Percentiles rank a stretch among this genome's conserved stretches.
Conservation (phyloP, 23 tunicate species). For the Corella eumyota region DNA sequence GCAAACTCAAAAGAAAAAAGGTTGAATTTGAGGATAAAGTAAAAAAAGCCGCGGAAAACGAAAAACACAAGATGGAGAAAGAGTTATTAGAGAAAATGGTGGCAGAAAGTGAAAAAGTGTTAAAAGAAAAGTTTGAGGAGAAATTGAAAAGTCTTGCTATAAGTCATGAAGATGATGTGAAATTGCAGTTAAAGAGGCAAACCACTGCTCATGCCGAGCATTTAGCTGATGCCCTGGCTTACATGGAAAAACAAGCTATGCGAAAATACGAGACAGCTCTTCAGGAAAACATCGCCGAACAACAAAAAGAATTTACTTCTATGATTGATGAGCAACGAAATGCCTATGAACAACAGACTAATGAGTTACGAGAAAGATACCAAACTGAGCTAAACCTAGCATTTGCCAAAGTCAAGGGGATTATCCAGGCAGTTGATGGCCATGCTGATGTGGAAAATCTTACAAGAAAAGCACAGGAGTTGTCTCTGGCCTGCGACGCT, state of each 20-base stretch:
- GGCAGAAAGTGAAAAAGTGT: conserved; percentile 5
- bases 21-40: conserved; percentile 3
- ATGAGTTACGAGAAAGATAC: too few relatives aligned
- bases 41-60: conserved; percentile 11
- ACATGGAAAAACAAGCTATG: conserved; percentile 42
- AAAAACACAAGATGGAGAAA: conserved; percentile 9
- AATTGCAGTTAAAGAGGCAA: conserved; percentile 53
- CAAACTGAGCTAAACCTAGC: conserved; percentile 38
- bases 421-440: conserved; percentile 57
- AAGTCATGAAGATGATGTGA: conserved; percentile 47
- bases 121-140: conserved; percentile 1
- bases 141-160: too few relatives aligned
- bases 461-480: conserved; percentile 72
- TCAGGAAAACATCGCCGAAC: too few relatives aligned
- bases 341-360: too few relatives aligned
- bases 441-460: conserved; percentile 49
- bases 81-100: not conserved
- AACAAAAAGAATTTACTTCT: too few relatives aligned
- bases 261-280: conserved; percentile 33
- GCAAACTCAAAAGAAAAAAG: conserved; percentile 20
- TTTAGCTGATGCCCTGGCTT: conserved; percentile 62
- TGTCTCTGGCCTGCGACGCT: conserved; percentile 81
- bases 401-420: conserved; percentile 49
- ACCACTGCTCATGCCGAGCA: conserved; percentile 81
- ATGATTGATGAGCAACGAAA: too few relatives aligned